phyloP scores from a whole-genome alignment of 2,888 invertebrate genomes.

The Cephus sareptanus region DNA sequence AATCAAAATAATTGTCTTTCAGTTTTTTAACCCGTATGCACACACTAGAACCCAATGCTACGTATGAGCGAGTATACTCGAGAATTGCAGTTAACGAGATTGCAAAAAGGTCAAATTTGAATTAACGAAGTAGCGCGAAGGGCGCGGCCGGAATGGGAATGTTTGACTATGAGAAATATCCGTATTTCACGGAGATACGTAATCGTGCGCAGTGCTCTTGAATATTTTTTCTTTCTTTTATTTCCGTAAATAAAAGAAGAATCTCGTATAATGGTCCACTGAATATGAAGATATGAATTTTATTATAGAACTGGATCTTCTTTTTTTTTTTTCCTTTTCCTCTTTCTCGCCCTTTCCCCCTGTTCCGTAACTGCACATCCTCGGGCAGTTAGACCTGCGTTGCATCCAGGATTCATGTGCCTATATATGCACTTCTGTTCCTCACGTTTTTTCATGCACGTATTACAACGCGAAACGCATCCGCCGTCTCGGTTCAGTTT shows the following conservation, averaged over 20 bases:
- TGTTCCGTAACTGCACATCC: background rate
- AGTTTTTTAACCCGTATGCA: too few relatives aligned
- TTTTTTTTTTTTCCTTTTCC: background rate
- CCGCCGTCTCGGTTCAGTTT: too few relatives aligned
- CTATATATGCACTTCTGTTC: background rate
- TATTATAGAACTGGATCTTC: background rate
- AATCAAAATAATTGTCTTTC: too few relatives aligned
- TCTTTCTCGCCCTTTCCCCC: background rate
- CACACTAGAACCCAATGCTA: background rate
- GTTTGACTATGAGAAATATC: background rate
- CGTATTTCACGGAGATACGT: background rate
- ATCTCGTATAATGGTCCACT: background rate
- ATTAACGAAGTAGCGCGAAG: background rate
- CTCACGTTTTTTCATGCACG: background rate
- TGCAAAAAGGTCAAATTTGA: background rate
- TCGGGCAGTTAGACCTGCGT: background rate
- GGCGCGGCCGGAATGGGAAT: background rate
- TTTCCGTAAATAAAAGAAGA: background rate
- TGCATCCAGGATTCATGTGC: background rate
- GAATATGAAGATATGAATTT: background rate
- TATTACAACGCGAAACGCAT: background rate
- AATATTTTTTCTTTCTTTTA: background rate
- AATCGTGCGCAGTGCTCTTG: background rate
- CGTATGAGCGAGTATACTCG: too few relatives aligned
- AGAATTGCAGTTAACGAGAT: background rate